These are phyloP conservation scores for Micrasema longulum DNA, from an alignment of 1,140 invertebrate species.

Conservation along the genomic window DNA sequence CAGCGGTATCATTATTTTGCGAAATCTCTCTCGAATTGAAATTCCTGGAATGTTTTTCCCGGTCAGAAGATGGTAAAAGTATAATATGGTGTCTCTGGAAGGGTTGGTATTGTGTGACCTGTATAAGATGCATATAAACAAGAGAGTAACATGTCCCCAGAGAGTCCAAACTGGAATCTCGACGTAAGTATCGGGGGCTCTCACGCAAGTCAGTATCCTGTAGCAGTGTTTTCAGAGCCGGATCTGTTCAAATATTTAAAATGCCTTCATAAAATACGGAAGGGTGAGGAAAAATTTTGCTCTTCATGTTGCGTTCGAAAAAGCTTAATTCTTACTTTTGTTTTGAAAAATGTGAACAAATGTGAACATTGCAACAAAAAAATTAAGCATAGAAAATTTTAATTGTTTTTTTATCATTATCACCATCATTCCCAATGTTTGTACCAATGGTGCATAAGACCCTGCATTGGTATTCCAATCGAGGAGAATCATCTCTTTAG, in stretches of 20 bases:
- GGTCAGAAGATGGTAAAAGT: conserved; percentile 6
- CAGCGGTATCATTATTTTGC: background rate
- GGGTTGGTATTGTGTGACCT: conserved; percentile 38
- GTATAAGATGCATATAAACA: conserved; percentile 52
- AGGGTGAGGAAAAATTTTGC: too few relatives aligned
- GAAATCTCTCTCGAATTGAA: background rate
- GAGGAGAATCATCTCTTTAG: too few relatives aligned
- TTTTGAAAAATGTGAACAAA: too few relatives aligned
- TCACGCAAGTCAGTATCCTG: conserved; percentile 14
- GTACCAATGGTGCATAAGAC: too few relatives aligned
- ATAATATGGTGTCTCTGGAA: conserved; percentile 1
- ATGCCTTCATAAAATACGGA: background rate
- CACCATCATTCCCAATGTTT: too few relatives aligned
- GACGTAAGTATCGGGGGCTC: conserved; percentile 34
- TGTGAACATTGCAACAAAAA: too few relatives aligned
- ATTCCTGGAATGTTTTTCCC: background rate
- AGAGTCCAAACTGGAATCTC: conserved; percentile 24
- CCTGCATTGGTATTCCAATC: too few relatives aligned
- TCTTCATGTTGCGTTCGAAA: too few relatives aligned
- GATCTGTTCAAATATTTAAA: background rate
- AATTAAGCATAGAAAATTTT: too few relatives aligned
- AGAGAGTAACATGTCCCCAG: conserved; percentile 41
- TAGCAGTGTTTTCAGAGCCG: background rate
- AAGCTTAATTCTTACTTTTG: too few relatives aligned
- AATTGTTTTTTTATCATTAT: too few relatives aligned